These are phyloP conservation scores for Oreochromis mossambicus DNA, from an alignment of 2,797 vertebrate species.

Conservation along the genomic window DNA sequence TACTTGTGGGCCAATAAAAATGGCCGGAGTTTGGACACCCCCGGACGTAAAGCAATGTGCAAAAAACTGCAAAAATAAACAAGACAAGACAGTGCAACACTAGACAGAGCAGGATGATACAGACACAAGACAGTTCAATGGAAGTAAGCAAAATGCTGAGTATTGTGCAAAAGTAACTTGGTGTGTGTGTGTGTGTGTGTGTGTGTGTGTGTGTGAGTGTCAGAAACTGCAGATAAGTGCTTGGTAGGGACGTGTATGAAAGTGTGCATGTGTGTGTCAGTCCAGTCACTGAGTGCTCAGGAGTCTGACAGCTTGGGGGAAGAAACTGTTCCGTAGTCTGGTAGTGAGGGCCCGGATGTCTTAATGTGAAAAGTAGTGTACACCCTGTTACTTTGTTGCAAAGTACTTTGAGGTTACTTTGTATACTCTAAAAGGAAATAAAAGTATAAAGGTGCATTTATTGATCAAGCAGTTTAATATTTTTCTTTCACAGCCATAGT, in stretches of 20 bases:
- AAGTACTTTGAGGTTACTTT: neutral
- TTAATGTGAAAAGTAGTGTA: neutral
- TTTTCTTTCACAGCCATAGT: neutral
- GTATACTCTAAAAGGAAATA: accelerated
- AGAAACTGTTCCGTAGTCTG: neutral
- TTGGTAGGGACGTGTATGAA: neutral
- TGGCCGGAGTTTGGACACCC: no score
- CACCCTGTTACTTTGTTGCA: neutral
- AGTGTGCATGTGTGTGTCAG: neutral
- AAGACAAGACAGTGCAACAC: neutral
- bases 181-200: accelerated
- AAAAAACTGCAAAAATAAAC: neutral
- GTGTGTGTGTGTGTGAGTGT: neutral
- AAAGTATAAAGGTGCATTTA: neutral
- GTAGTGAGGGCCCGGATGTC: neutral
- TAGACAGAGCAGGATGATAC: accelerated
- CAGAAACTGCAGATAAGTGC: neutral
- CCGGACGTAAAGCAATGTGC: neutral
- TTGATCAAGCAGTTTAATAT: neutral
- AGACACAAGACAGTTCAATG: neutral
- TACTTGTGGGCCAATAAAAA: no score
- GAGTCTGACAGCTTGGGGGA: accelerated
- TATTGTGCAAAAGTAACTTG: neutral
- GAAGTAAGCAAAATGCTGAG: accelerated
- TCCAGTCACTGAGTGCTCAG: neutral